phyloP scores from a whole-genome alignment of 2,888 invertebrate genomes.

The Trissonchulus latispiculum region DNA sequence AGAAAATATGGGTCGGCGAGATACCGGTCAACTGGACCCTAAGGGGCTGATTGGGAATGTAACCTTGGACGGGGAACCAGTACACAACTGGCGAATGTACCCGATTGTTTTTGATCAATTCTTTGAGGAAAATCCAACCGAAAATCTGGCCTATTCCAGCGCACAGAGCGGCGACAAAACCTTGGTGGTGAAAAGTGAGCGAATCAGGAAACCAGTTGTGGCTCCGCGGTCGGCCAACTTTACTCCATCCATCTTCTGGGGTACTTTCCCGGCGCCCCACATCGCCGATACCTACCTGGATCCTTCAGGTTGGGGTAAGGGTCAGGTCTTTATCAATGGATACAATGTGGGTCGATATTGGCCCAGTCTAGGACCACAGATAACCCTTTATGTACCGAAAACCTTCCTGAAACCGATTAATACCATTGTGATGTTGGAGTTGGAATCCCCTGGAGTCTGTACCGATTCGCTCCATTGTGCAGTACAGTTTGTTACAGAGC shows the following conservation, averaged over 20 bases:
- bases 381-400: constrained; percentile 45
- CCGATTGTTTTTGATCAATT: constrained; percentile 26
- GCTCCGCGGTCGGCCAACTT: background rate
- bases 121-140: too few species aligned
- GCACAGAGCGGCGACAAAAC: background rate
- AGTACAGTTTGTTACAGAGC: background rate
- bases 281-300: constrained; percentile 42
- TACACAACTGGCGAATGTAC: constrained; percentile 57
- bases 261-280: background rate
- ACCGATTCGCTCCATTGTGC: background rate
- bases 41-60: constrained; percentile 42
- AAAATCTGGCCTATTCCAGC: too few species aligned
- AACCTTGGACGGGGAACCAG: constrained; percentile 47
- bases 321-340: constrained; percentile 46
- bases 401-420: constrained; percentile 3
- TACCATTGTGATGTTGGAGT: constrained; percentile 14
- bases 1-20: constrained; percentile 71
- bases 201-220: background rate
- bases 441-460: constrained; percentile 17
- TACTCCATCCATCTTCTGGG: constrained; percentile 17
- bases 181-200: background rate
- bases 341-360: constrained; percentile 54
- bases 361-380: constrained; percentile 52
- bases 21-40: constrained; percentile 49
- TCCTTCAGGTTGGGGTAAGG: constrained; percentile 43